Evolutionary conservation across 2,113 vertebrate species (phyloP).

Genomic region (Panthera tigris): DNA sequence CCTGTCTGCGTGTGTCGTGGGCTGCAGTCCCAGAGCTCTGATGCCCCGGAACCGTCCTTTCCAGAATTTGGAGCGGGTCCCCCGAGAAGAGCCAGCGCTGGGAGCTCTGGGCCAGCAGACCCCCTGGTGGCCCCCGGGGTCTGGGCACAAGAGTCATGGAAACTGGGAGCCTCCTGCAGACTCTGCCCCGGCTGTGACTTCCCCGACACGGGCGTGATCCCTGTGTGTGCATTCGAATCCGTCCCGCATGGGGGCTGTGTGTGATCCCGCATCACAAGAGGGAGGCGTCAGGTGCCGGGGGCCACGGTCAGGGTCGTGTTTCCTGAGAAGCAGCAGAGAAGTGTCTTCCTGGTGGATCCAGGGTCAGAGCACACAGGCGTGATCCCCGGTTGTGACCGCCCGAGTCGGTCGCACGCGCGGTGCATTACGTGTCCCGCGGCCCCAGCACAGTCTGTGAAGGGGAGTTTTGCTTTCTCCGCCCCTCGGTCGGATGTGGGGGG

Average conservation of each 20-base stretch:
- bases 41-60: not conserved
- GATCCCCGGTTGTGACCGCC: not conserved
- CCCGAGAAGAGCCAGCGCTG: not conserved
- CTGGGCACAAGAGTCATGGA: not conserved
- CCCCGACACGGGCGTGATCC: not conserved
- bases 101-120: not conserved
- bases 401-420: not conserved
- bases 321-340: too few species aligned
- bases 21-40: not conserved
- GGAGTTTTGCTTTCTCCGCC: accelerated
- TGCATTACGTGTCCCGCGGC: accelerated
- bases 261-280: accelerated
- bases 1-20: not conserved
- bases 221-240: accelerated
- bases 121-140: not conserved
- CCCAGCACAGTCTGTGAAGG: accelerated
- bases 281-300: accelerated
- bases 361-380: accelerated
- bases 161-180: not conserved
- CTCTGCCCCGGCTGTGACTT: not conserved
- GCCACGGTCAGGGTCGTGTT: accelerated
- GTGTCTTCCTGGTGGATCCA: not conserved
- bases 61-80: not conserved
- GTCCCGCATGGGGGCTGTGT: accelerated
- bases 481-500: accelerated